Evolutionary conservation across 2,797 vertebrate genomes (phyloP).

Genomic region (Pseudochromis fuscus): DNA sequence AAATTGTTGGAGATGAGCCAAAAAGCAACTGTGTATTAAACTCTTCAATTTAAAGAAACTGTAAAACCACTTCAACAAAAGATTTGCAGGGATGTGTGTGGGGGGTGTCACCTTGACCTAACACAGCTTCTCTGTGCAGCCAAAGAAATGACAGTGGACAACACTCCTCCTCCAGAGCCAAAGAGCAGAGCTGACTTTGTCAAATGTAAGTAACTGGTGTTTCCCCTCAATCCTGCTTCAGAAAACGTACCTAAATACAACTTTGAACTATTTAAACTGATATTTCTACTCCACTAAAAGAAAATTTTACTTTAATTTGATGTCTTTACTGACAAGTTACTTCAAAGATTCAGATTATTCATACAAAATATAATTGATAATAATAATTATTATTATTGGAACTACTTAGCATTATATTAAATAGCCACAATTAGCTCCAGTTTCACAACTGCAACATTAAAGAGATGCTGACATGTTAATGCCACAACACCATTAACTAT

Average conservation of each 20-base stretch:
- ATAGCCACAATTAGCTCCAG: too few relatives aligned
- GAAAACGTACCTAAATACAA: too few relatives aligned
- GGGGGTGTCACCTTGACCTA: slow-evolving; percentile 32
- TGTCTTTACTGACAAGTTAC: background rate
- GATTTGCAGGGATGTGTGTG: slow-evolving; percentile 50
- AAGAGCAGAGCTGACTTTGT: slow-evolving; percentile 83
- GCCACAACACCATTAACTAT: background rate
- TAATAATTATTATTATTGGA: too few relatives aligned
- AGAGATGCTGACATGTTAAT: background rate
- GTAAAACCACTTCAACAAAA: slow-evolving; percentile 8
- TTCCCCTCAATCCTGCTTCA: background rate
- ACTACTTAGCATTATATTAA: too few relatives aligned
- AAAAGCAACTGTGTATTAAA: background rate
- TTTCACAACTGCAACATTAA: too few relatives aligned
- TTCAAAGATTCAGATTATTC: too few relatives aligned
- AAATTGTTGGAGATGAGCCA: background rate
- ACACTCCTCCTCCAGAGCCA: slow-evolving; percentile 78
- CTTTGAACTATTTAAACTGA: too few relatives aligned
- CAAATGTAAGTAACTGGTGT: slow-evolving; percentile 79
- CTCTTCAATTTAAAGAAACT: slow-evolving; percentile 3
- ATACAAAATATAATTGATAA: too few relatives aligned
- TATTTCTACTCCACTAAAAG: background rate
- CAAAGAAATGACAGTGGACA: slow-evolving; percentile 84
- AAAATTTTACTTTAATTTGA: too few relatives aligned
- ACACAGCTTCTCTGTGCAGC: slow-evolving; percentile 61